These are phyloP conservation scores for Tipula unca DNA, from an alignment of 2,888 invertebrate genomes.

Conservation along the genomic window DNA sequence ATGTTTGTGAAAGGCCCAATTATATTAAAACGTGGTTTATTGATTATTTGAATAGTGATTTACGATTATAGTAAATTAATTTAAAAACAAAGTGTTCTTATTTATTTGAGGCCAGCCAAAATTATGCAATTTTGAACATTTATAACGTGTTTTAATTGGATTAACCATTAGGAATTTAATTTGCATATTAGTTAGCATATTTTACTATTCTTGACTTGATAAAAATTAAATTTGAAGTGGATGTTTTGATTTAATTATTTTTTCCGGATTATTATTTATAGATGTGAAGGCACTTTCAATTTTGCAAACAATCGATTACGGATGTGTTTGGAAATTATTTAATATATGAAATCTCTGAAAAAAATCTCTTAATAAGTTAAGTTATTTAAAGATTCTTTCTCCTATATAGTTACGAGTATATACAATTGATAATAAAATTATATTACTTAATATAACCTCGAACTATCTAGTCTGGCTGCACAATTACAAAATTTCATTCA, in stretches of 20 bases:
- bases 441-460: too few species aligned
- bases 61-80: background rate
- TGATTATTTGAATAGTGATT: background rate
- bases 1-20: background rate
- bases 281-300: too few species aligned
- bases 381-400: too few species aligned
- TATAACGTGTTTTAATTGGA: background rate
- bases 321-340: too few species aligned
- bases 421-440: too few species aligned
- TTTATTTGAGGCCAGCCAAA: background rate
- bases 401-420: too few species aligned
- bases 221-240: background rate
- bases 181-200: background rate
- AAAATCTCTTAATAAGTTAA: too few species aligned
- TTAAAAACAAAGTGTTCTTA: background rate
- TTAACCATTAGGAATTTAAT: background rate
- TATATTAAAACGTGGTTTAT: background rate
- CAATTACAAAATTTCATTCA: too few species aligned
- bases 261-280: too few species aligned
- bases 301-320: too few species aligned
- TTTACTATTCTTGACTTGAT: background rate
- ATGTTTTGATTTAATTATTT: background rate
- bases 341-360: too few species aligned
- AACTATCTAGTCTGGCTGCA: too few species aligned
- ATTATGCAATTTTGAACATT: background rate